Evolutionary conservation across 2,888 invertebrate species (phyloP).

Genomic region (Lymantria dispar): DNA sequence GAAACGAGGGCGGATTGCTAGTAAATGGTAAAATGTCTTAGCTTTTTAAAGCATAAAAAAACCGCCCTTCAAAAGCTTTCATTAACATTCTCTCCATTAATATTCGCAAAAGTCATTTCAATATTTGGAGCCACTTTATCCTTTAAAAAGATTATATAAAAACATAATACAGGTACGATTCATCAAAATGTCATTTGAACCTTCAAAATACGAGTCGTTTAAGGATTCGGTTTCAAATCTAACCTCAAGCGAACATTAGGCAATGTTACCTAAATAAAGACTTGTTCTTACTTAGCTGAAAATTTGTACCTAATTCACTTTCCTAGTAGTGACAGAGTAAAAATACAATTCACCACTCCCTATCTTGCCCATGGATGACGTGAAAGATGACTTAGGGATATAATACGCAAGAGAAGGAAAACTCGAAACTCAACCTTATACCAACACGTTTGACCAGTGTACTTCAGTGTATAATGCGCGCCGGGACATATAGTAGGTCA

Average conservation of each 20-base stretch:
- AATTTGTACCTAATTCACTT: not conserved
- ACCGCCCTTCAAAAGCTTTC: not conserved
- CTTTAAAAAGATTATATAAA: not conserved
- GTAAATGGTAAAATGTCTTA: too few species aligned
- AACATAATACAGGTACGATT: not conserved
- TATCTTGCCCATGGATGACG: not conserved
- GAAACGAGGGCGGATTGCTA: too few species aligned
- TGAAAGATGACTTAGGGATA: not conserved
- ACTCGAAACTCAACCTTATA: too few species aligned
- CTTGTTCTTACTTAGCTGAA: not conserved
- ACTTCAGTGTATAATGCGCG: too few species aligned
- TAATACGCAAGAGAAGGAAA: too few species aligned
- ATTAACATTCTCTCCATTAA: not conserved
- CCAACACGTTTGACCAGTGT: too few species aligned
- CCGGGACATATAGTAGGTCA: too few species aligned
- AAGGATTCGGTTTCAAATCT: conserved; percentile 17
- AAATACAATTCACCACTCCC: not conserved
- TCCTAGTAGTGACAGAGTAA: too few species aligned
- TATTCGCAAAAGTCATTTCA: not conserved
- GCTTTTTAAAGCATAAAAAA: too few species aligned
- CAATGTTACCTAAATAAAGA: conserved; percentile 1
- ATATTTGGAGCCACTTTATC: not conserved
- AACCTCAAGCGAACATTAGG: conserved; percentile 13
- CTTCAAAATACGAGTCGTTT: conserved; percentile 20
- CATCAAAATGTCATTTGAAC: conserved; percentile 30